These are phyloP conservation scores for Drosophila sechellia DNA, from an alignment of 1,140 invertebrate species.

Conservation along the genomic window DNA sequence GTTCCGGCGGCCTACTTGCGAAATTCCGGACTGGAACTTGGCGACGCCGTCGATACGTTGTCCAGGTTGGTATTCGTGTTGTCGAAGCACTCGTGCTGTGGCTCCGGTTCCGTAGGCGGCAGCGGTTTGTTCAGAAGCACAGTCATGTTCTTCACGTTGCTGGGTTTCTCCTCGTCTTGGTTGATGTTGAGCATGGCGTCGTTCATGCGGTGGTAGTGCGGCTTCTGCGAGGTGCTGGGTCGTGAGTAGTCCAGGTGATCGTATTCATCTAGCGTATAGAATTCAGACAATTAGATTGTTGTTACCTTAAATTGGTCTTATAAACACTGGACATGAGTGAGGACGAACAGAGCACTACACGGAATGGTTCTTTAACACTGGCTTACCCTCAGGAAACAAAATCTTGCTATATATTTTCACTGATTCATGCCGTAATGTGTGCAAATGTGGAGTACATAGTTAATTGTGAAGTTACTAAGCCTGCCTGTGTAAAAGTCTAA, in stretches of 20 bases:
- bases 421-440: constrained; percentile 52
- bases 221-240: constrained; percentile 91
- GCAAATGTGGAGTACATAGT: constrained; percentile 52
- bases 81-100: constrained; percentile 74
- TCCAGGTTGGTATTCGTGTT: constrained; percentile 76
- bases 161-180: constrained; percentile 78
- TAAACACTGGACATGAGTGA: constrained; percentile 38
- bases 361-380: constrained; percentile 21
- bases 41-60: constrained; percentile 68
- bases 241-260: constrained; percentile 94
- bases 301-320: not conserved
- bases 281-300: not conserved
- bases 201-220: constrained; percentile 90
- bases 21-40: constrained; percentile 76
- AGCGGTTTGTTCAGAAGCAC: constrained; percentile 63
- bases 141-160: constrained; percentile 79
- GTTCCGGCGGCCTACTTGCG: constrained; percentile 47
- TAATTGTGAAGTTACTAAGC: constrained; percentile 17
- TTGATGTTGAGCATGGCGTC: constrained; percentile 79
- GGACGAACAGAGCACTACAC: constrained; percentile 26
- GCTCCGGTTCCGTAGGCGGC: constrained; percentile 52
- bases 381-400: constrained; percentile 81
- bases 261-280: constrained; percentile 87
- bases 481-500: not conserved
- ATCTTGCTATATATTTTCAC: constrained; percentile 83